These are phyloP conservation scores for Chymomyza caudatula DNA, from an alignment of 2,888 invertebrate species.

Conservation along the genomic window DNA sequence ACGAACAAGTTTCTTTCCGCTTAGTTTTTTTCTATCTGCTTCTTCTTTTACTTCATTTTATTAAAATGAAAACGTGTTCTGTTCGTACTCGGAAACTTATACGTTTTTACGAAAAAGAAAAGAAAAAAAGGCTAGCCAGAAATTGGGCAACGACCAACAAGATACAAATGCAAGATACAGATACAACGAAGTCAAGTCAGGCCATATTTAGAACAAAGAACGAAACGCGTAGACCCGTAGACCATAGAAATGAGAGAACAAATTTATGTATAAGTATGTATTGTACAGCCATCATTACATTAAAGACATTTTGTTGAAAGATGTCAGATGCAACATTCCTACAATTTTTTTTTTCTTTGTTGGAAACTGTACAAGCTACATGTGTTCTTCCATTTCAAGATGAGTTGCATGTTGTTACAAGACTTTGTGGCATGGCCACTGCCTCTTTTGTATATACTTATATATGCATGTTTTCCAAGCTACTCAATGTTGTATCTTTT, in stretches of 20 bases:
- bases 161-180: slow-evolving; percentile 18
- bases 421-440: background rate
- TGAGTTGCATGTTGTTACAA: background rate
- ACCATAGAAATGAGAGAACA: background rate
- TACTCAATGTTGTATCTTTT: background rate
- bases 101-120: slow-evolving; percentile 28
- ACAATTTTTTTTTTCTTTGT: background rate
- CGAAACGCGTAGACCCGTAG: background rate
- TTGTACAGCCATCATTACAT: slow-evolving; percentile 24
- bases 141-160: slow-evolving; percentile 33
- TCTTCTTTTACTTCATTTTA: slow-evolving; percentile 7
- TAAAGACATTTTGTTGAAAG: background rate
- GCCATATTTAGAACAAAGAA: slow-evolving; percentile 57
- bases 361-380: background rate
- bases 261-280: slow-evolving; percentile 5
- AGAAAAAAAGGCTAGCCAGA: slow-evolving; percentile 27
- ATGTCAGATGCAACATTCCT: background rate
- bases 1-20: slow-evolving; percentile 51
- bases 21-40: slow-evolving; percentile 36
- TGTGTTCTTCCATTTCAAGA: background rate
- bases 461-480: background rate
- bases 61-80: slow-evolving; percentile 48
- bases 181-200: slow-evolving; percentile 10
- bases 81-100: background rate
- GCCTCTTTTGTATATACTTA: background rate